A percentile compares a stretch with the other conserved stretches of the same genome.
These are phyloP conservation scores for Erebia aethiops DNA, from an alignment of 2,888 invertebrate genomes.

Conservation along the genomic window DNA sequence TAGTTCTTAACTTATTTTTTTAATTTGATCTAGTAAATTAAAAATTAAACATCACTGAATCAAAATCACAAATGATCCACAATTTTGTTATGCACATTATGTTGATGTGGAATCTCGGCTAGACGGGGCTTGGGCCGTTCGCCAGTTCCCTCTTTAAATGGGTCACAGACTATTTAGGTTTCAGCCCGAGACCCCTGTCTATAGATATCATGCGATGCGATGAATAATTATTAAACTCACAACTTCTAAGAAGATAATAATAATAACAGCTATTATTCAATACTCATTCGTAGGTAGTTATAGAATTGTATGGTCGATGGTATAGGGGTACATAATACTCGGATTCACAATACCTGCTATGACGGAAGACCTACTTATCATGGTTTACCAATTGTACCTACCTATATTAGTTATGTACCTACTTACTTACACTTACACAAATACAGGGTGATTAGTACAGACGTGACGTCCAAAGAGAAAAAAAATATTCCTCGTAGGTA, in stretches of 20 bases:
- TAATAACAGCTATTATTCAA: not conserved
- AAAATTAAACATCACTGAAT: too few species aligned
- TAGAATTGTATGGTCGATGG: too few species aligned
- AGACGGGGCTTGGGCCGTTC: constrained; percentile 54
- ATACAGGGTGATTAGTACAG: too few species aligned
- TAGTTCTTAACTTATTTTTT: too few species aligned
- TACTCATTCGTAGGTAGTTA: not conserved
- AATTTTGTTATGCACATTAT: constrained; percentile 42
- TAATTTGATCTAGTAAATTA: too few species aligned
- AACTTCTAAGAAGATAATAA: not conserved
- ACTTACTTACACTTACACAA: too few species aligned
- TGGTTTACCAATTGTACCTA: too few species aligned
- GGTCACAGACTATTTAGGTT: constrained; percentile 77
- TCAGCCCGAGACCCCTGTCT: constrained; percentile 50
- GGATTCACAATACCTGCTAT: not conserved
- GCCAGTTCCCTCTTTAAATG: constrained; percentile 70
- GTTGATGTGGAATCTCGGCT: constrained; percentile 54
- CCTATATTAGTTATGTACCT: too few species aligned
- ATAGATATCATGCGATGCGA: constrained; percentile 63
- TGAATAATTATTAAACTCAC: constrained; percentile 64
- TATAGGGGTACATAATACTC: not conserved
- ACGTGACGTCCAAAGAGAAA: too few species aligned
- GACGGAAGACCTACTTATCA: too few species aligned
- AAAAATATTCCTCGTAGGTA: too few species aligned
- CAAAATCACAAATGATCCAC: not conserved